Evolutionary conservation across 2,113 vertebrate genomes (phyloP).

Genomic region (Paraplagusia blochii): DNA sequence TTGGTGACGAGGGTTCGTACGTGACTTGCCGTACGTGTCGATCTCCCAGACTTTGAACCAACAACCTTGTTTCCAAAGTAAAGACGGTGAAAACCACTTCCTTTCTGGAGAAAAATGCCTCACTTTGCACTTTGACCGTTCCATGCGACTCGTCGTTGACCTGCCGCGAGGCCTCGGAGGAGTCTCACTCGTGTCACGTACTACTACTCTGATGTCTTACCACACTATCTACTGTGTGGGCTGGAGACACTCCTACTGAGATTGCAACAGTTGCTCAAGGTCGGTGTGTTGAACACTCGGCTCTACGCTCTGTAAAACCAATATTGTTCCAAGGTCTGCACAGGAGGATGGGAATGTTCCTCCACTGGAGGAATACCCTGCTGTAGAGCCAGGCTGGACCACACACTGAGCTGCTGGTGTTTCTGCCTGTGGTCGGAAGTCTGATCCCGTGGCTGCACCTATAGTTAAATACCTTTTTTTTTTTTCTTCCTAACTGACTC

Average conservation of each 20-base stretch:
- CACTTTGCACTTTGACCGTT: conserved; percentile 39
- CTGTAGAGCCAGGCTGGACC: conserved; percentile 45
- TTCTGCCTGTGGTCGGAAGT: conserved; percentile 45
- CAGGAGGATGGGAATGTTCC: conserved; percentile 54
- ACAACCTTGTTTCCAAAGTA: conserved; percentile 49
- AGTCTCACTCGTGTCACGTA: conserved; percentile 32
- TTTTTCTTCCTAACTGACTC: conserved; percentile 48
- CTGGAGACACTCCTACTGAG: conserved; percentile 12
- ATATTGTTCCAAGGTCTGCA: conserved; percentile 66
- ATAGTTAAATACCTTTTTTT: conserved; percentile 43
- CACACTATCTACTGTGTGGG: conserved; percentile 35
- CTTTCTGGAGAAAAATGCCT: conserved; percentile 36
- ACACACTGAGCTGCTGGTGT: conserved; percentile 52
- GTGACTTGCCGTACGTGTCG: conserved; percentile 32
- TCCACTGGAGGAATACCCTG: conserved; percentile 47
- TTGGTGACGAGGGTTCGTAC: conserved; percentile 28
- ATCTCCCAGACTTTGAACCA: conserved; percentile 56
- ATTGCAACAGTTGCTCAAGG: conserved; percentile 48
- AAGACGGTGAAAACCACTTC: conserved; percentile 34
- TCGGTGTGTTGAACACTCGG: conserved; percentile 53
- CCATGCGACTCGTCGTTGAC: conserved; percentile 10
- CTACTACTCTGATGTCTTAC: not conserved
- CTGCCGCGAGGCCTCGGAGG: not conserved
- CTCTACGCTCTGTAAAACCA: conserved; percentile 59
- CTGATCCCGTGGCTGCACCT: conserved; percentile 25